These are phyloP conservation scores for Brachionus plicatilis DNA, from an alignment of 1,140 invertebrate genomes.

Conservation along the genomic window DNA sequence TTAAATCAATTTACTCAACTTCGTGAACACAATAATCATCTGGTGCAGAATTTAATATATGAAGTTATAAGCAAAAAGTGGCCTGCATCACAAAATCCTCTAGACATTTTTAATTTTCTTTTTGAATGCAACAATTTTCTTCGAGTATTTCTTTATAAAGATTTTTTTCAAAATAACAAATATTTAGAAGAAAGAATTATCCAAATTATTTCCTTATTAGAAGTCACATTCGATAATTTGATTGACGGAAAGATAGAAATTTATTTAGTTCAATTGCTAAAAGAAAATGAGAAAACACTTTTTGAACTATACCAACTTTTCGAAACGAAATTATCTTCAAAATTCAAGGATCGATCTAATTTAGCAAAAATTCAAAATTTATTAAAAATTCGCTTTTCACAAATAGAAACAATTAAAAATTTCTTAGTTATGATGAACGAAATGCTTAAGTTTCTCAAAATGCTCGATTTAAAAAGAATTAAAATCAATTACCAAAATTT, in stretches of 20 bases:
- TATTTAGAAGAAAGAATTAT: background rate
- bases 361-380: background rate
- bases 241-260: background rate
- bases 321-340: background rate
- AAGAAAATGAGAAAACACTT: background rate
- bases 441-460: background rate
- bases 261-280: background rate
- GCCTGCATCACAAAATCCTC: background rate
- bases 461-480: background rate
- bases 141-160: background rate
- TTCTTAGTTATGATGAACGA: background rate
- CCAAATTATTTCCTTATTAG: background rate
- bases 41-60: background rate
- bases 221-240: background rate
- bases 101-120: background rate
- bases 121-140: slow-evolving; percentile 25
- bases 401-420: background rate
- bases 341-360: background rate
- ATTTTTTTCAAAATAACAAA: background rate
- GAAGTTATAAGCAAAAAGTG: background rate
- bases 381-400: background rate
- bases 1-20: background rate
- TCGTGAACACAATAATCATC: background rate
- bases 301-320: background rate
- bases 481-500: background rate